Conservation (phyloP, 35 echinoderm and acorn worm genomes). For the Strongylocentrotus purpuratus region DNA sequence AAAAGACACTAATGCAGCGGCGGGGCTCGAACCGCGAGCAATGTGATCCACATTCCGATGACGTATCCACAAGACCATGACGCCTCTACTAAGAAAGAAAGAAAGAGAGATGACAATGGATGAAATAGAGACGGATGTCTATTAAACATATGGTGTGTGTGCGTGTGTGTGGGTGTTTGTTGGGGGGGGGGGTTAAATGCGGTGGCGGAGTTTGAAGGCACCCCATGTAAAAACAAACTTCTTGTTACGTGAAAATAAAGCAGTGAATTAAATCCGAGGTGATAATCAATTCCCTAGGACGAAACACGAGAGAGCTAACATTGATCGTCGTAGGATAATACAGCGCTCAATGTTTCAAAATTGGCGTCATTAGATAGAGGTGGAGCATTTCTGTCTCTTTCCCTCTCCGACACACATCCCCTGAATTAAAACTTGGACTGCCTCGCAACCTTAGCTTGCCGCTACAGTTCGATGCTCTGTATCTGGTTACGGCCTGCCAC, state of each 20-base stretch:
- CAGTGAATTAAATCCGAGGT: background rate
- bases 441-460: conserved; percentile 7
- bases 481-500: conserved; percentile 5
- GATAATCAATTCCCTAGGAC: background rate
- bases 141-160: background rate
- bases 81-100: no score
- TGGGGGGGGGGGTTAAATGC: background rate
- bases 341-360: conserved; percentile 11
- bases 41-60: no score
- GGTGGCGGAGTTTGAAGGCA: background rate
- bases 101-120: background rate
- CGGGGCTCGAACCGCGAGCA: no score
- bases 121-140: background rate
- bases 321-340: conserved; percentile 20
- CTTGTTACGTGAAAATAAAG: conserved; percentile 3
- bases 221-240: conserved; percentile 9
- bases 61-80: no score
- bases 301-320: conserved; percentile 38
- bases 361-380: conserved; percentile 13
- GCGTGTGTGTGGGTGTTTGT: no score
- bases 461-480: background rate
- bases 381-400: background rate
- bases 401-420: background rate
- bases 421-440: background rate
- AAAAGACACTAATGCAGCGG: no score